Evolutionary conservation across 2,888 invertebrate species (phyloP).

Genomic region (Drosophila parthenogenetica): DNA sequence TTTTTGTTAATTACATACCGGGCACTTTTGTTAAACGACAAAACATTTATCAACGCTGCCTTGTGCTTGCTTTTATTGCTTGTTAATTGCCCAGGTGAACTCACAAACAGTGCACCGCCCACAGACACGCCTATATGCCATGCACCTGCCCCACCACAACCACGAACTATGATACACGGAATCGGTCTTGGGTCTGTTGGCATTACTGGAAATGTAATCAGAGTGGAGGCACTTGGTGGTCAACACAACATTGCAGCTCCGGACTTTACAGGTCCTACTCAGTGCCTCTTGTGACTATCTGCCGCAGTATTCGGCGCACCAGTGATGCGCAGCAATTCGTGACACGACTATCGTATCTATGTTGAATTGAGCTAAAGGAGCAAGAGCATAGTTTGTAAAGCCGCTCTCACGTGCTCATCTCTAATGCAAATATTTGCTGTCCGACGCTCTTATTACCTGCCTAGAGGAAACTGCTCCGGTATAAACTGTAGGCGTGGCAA

Average conservation of each 20-base stretch:
- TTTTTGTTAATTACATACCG: conserved; percentile 69
- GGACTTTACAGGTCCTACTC: conserved; percentile 18
- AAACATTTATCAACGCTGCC: conserved; percentile 65
- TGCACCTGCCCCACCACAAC: conserved; percentile 55
- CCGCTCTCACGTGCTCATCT: conserved; percentile 44
- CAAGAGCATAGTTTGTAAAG: too few relatives aligned
- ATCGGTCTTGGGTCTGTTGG: conserved; percentile 18
- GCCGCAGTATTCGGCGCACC: conserved; percentile 7
- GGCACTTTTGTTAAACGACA: conserved; percentile 63
- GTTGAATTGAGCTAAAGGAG: not conserved
- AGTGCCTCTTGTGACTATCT: conserved; percentile 17
- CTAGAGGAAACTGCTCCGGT: conserved; percentile 17
- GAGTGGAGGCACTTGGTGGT: conserved; percentile 63
- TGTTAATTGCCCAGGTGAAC: conserved; percentile 74
- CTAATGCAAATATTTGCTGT: conserved; percentile 54
- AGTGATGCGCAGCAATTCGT: conserved; percentile 22
- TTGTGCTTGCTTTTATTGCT: conserved; percentile 70
- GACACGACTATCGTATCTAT: conserved; percentile 14
- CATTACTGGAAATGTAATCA: conserved; percentile 59
- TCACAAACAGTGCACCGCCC: conserved; percentile 44
- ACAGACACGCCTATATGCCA: conserved; percentile 58
- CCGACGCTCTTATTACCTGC: conserved; percentile 65
- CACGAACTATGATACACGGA: not conserved
- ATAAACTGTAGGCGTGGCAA: conserved; percentile 67
- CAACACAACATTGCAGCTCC: conserved; percentile 21